phyloP scores from a whole-genome alignment of 2,113 vertebrate genomes.

The Cepphus grylle region DNA sequence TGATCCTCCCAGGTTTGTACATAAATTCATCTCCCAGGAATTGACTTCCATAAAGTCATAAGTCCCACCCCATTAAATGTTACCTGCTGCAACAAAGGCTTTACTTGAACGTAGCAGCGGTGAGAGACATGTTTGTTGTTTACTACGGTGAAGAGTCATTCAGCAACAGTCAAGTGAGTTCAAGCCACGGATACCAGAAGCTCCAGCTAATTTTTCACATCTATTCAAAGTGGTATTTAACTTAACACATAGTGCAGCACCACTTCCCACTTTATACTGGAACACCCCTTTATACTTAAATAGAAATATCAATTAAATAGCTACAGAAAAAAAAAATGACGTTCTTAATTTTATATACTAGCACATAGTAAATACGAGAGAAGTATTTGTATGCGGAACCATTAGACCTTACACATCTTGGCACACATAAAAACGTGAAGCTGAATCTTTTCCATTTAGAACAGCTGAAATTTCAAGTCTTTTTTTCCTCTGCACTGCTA shows the following conservation, averaged over 20 bases:
- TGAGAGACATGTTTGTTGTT: neutral
- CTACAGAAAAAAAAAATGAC: neutral
- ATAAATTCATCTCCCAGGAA: slow-evolving; percentile 35
- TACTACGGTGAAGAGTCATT: neutral
- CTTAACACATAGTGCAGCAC: neutral
- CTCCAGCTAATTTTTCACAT: neutral
- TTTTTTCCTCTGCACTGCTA: neutral
- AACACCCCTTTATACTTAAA: neutral
- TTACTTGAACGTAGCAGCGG: neutral
- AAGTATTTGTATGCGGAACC: neutral
- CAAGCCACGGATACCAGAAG: neutral
- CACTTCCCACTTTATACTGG: neutral
- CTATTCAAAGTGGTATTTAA: neutral
- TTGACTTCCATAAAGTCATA: neutral
- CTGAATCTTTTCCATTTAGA: neutral
- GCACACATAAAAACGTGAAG: neutral
- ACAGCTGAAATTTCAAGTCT: neutral
- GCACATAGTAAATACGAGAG: neutral
- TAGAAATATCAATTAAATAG: neutral
- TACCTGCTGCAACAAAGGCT: neutral
- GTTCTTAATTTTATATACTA: neutral
- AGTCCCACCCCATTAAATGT: slow-evolving; percentile 40
- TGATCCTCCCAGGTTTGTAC: slow-evolving; percentile 37
- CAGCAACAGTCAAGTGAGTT: neutral
- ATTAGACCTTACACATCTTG: neutral